phyloP scores from a whole-genome alignment of 2,113 vertebrate genomes.

The Theristicus caerulescens region DNA sequence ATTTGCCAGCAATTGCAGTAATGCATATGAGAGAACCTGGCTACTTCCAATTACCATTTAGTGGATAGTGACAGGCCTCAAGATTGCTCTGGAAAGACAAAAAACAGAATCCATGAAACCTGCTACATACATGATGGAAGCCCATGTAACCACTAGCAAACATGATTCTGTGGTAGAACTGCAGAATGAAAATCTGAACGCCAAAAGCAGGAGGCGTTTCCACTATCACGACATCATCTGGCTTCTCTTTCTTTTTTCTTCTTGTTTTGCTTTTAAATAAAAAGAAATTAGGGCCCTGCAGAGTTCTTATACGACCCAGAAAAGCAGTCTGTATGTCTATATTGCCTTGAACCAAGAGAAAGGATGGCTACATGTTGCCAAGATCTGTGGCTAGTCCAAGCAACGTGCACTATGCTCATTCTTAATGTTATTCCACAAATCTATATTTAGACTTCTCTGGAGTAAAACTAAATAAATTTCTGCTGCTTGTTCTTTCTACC shows the following conservation, averaged over 20 bases:
- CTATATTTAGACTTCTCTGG: not conserved
- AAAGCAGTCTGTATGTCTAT: not conserved
- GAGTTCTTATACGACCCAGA: not conserved
- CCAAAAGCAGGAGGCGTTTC: not conserved
- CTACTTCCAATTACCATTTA: not conserved
- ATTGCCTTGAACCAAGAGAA: not conserved
- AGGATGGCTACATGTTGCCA: not conserved
- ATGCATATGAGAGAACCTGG: not conserved
- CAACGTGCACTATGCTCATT: not conserved
- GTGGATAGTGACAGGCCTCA: not conserved
- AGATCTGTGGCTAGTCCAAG: not conserved
- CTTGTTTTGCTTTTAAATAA: not conserved
- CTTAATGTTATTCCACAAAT: not conserved
- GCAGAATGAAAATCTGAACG: not conserved
- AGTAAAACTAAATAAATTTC: not conserved
- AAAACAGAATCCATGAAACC: not conserved
- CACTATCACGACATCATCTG: not conserved
- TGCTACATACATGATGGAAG: not conserved
- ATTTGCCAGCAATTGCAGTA: not conserved
- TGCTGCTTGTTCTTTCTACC: not conserved
- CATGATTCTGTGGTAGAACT: fast-evolving
- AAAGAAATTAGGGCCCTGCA: not conserved
- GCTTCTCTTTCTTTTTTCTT: not conserved
- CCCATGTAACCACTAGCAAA: not conserved
- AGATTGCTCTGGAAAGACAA: not conserved